Evolutionary conservation across 2,888 invertebrate genomes (phyloP).

Genomic region (Xylocampa areola): DNA sequence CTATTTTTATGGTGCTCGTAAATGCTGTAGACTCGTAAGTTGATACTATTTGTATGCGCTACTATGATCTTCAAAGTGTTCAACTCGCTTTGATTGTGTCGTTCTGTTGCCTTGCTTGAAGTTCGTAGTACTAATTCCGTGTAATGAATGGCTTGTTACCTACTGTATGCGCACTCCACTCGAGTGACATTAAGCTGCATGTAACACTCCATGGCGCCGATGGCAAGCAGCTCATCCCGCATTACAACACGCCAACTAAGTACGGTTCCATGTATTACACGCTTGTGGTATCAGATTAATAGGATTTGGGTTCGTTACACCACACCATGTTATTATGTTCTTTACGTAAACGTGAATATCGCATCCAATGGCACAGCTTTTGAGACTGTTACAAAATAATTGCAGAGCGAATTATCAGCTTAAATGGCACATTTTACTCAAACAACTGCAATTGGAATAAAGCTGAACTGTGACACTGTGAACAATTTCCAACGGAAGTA

Average conservation of each 20-base stretch:
- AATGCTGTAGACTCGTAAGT: neutral
- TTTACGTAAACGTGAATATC: constrained; percentile 26
- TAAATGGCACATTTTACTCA: constrained; percentile 16
- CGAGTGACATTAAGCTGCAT: constrained; percentile 30
- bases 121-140: constrained; percentile 4
- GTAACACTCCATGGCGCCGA: constrained; percentile 16
- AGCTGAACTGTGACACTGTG: constrained; percentile 1
- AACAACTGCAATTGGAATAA: constrained; percentile 6
- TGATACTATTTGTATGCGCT: neutral
- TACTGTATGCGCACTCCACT: constrained; percentile 8
- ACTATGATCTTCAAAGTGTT: neutral
- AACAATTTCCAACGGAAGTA: neutral
- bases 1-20: constrained; percentile 1
- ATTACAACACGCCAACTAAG: constrained; percentile 50
- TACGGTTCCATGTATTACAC: constrained; percentile 58
- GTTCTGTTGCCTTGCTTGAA: neutral
- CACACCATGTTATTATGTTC: constrained; percentile 31
- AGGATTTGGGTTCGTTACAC: constrained; percentile 23
- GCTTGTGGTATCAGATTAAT: constrained; percentile 53
- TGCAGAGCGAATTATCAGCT: constrained; percentile 28
- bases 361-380: constrained; percentile 12
- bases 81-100: constrained; percentile 8
- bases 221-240: constrained; percentile 35
- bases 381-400: constrained; percentile 15
- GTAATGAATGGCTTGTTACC: constrained; percentile 23